phyloP scores from a whole-genome alignment of 2,888 invertebrate species.

The Drosophila antonietae region DNA sequence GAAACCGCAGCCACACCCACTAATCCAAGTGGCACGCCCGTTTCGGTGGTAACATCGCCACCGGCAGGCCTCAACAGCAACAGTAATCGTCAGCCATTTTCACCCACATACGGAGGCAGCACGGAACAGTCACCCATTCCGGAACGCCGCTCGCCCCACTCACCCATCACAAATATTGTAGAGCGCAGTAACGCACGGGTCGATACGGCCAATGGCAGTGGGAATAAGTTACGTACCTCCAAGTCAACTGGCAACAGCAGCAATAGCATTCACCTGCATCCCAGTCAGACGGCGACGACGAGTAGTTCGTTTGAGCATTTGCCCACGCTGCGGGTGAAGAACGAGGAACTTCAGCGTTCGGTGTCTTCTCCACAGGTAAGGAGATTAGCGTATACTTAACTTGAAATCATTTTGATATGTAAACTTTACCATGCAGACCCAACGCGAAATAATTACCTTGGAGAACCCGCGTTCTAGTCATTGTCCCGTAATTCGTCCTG shows the following conservation, averaged over 20 bases:
- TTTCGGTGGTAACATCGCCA: constrained; percentile 66
- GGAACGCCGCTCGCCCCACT: constrained; percentile 69
- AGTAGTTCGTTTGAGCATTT: constrained; percentile 83
- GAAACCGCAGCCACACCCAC: constrained; percentile 68
- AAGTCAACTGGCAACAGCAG: constrained; percentile 74
- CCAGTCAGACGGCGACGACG: constrained; percentile 60
- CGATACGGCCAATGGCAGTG: constrained; percentile 61
- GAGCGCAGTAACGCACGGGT: constrained; percentile 44
- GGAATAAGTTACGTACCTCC: constrained; percentile 72
- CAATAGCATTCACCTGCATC: constrained; percentile 61
- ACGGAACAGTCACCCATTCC: constrained; percentile 58
- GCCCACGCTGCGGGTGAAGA: constrained; percentile 85
- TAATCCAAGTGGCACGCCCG: constrained; percentile 50
- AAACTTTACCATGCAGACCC: constrained; percentile 81
- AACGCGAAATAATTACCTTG: constrained; percentile 84
- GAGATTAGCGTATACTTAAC: no score
- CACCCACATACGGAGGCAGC: constrained; percentile 74
- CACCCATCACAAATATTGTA: constrained; percentile 48
- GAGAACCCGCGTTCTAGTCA: constrained; percentile 89
- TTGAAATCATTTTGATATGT: neutral
- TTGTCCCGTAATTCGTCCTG: constrained; percentile 92
- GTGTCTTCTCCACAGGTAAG: constrained; percentile 88
- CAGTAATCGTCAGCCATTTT: constrained; percentile 70
- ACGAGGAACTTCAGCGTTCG: constrained; percentile 87
- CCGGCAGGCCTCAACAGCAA: constrained; percentile 58